Evolutionary conservation across 2,113 vertebrate species (phyloP).

Genomic region (Perca flavescens): DNA sequence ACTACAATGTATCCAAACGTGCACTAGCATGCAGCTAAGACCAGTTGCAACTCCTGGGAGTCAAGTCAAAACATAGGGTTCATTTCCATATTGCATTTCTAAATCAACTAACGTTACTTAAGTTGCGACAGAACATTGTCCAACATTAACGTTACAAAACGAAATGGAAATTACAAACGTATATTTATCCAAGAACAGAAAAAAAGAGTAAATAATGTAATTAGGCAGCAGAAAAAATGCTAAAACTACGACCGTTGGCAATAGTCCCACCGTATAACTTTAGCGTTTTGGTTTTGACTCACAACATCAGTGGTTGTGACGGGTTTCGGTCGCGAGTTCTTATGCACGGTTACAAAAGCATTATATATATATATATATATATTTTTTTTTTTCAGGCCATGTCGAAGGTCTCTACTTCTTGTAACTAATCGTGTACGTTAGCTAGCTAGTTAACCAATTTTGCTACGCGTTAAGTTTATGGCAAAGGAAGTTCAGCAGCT

Average conservation of each 20-base stretch:
- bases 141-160: neutral
- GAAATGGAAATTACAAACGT: neutral
- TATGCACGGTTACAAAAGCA: fast-evolving
- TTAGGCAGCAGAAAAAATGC: fast-evolving
- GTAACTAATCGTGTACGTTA: neutral
- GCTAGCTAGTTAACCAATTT: neutral
- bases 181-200: too few relatives aligned
- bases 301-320: neutral
- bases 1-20: neutral
- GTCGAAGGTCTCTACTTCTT: neutral
- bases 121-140: too few relatives aligned
- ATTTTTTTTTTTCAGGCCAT: neutral
- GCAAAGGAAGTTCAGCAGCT: neutral
- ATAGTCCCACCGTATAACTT: neutral
- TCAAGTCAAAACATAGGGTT: neutral
- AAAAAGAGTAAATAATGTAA: neutral
- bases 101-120: neutral
- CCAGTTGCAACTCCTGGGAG: neutral
- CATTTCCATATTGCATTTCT: neutral
- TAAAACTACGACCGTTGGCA: neutral
- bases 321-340: neutral
- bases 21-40: neutral
- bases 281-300: neutral
- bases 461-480: neutral
- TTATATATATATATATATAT: neutral